phyloP scores from a whole-genome alignment of 2,888 invertebrate species.

The Zhuqinia jingwanae region DNA sequence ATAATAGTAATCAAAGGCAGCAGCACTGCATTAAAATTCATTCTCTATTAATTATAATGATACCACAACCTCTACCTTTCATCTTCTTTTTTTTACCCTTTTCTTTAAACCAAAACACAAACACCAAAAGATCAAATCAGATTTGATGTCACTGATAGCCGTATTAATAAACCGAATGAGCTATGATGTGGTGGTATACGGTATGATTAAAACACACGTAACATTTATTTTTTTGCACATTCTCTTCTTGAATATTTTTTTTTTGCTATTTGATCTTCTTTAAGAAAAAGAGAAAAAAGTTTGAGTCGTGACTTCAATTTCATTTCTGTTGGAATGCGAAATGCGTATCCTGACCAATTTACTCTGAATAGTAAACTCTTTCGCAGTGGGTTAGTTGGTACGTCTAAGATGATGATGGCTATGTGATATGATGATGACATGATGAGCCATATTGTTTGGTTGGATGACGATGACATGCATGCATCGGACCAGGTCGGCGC shows the following conservation, averaged over 20 bases:
- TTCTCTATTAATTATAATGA: background rate
- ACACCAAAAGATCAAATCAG: background rate
- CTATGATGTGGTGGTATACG: background rate
- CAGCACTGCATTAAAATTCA: slow-evolving; percentile 2
- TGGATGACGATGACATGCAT: no score
- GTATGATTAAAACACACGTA: slow-evolving; percentile 5
- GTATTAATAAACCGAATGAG: background rate
- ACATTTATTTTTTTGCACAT: slow-evolving; percentile 25
- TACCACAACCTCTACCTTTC: background rate
- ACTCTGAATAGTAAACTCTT: background rate
- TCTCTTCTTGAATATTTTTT: slow-evolving; percentile 1
- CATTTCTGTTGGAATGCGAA: slow-evolving; percentile 4
- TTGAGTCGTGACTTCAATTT: slow-evolving; percentile 44
- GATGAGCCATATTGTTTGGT: no score
- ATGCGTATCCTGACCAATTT: background rate
- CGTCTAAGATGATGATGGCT: no score
- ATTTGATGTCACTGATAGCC: slow-evolving; percentile 33
- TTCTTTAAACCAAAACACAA: background rate
- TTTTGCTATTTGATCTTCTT: slow-evolving; percentile 43
- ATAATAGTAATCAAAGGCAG: slow-evolving; percentile 24
- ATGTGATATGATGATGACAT: no score
- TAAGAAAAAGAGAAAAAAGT: background rate
- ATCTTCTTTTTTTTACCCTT: background rate
- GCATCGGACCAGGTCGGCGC: no score
- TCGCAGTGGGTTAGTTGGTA: no score